Evolutionary conservation across 1,140 invertebrate species (phyloP).

Genomic region (Platyura marginata): DNA sequence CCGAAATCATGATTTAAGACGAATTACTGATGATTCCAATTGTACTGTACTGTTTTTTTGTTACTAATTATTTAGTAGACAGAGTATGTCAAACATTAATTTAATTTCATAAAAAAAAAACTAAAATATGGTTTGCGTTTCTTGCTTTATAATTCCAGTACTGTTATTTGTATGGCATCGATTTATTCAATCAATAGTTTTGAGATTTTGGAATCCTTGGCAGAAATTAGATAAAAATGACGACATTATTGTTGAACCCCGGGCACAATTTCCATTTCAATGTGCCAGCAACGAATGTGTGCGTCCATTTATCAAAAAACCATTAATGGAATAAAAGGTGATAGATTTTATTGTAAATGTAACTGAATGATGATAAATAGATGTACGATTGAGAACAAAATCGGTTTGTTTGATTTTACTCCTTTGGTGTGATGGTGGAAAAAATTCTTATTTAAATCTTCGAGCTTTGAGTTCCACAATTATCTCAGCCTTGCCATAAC

Average conservation of each 20-base stretch:
- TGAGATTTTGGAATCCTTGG: constrained; percentile 62
- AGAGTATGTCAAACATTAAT: no score
- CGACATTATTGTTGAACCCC: constrained; percentile 24
- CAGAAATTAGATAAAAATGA: constrained; percentile 36
- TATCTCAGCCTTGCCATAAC: no score
- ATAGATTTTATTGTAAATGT: neutral
- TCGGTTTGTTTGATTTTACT: neutral
- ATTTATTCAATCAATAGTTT: constrained; percentile 49
- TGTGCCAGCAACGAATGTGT: neutral
- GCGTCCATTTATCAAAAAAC: neutral
- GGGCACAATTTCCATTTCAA: neutral
- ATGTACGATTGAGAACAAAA: no score
- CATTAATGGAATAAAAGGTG: no score
- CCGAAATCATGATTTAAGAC: no score
- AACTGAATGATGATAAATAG: no score
- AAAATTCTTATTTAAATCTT: neutral
- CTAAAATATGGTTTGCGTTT: constrained; percentile 61
- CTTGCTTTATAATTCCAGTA: constrained; percentile 56
- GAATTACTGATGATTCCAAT: no score
- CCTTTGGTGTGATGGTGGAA: neutral
- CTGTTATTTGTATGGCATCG: constrained; percentile 57
- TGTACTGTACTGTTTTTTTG: no score
- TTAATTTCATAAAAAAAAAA: no score
- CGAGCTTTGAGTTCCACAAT: no score
- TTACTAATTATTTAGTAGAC: no score